Evolutionary conservation across 2,888 invertebrate species (phyloP), one percentile per base, ranked within the genome.

Genomic region (Parnassius smintheus): DNA sequence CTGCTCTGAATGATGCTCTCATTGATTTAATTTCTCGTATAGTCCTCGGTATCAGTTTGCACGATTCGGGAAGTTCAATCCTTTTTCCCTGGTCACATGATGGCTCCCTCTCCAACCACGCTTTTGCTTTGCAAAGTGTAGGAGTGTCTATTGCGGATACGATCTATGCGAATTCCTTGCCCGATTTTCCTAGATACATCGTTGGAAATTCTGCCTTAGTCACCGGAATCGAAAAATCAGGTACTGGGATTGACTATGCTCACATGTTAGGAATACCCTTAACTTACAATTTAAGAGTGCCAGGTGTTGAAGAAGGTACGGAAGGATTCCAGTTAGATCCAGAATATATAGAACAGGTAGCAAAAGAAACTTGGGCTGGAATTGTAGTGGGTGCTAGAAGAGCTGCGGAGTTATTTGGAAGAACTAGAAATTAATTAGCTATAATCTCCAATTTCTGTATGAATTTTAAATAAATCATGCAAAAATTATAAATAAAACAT

Each of bases 31-130:
- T 91, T 0, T 72, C 82, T 9, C 82, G 91, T 12, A 86, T 94
- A 25, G 92, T 94, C 58, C 83, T 95, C 65, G 97, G 95, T 77
- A 74, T 96, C 11, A 94, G 95, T 0, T 86, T 96, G 66, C 97
- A 97, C 76, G 95, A 96, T 13, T 96, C 93, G 72, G 96, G 96
- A 12, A 92, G 93, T 68, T 94, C 93, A 79, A 80, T 95, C 41
- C 76, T 95, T 2, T 95, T 95, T 73, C 94, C 95, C 0, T 96
- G 94, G 94, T 95, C 95, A 1, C 94, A 93, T 67, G 92, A 93
- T 22, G 83, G 84, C 53, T 77, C 80, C 2, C 75, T 92, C 49
- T 93, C 93, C 2, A 78, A 79, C 2, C 91, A 94, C 59, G 88
- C 85, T 9, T 78, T 88, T 0, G 82, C 81, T 57, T 83, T 94